Evolutionary conservation across 2,888 invertebrate genomes (phyloP).

Genomic region (Acrocera orbiculus): DNA sequence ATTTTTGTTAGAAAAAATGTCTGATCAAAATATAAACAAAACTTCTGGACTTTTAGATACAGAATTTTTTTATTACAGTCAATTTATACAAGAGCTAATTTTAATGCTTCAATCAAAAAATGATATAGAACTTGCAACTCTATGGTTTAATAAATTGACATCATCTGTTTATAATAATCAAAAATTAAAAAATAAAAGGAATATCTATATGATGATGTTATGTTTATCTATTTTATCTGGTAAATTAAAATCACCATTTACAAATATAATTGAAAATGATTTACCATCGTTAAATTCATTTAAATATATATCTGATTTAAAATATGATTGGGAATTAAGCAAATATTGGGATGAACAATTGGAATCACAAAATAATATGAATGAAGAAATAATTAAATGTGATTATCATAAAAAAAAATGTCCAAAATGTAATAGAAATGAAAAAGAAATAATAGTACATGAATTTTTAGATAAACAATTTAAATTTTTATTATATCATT

Average conservation of each 20-base stretch:
- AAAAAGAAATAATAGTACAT: too few relatives aligned
- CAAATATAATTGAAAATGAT: conserved; percentile 1
- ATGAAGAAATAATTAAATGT: not conserved
- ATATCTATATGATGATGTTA: conserved; percentile 14
- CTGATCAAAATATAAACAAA: too few relatives aligned
- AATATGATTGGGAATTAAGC: conserved; percentile 9
- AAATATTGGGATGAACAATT: conserved; percentile 10
- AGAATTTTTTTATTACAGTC: conserved; percentile 2
- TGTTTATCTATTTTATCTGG: conserved; percentile 11
- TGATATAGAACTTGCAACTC: conserved; percentile 7
- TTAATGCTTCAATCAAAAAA: conserved; percentile 5
- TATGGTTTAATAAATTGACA: conserved; percentile 13
- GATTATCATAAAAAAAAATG: not conserved
- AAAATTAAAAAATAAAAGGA: conserved; percentile 12
- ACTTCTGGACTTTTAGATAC: too few relatives aligned
- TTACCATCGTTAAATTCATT: not conserved
- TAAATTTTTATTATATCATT: conserved; percentile 31
- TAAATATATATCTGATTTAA: too few relatives aligned
- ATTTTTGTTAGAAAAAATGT: too few relatives aligned
- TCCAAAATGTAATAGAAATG: not conserved
- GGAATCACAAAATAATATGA: too few relatives aligned
- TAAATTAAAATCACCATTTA: conserved; percentile 11
- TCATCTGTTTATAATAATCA: conserved; percentile 11
- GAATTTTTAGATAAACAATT: conserved; percentile 34
- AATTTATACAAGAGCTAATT: conserved; percentile 10